A percentile compares a stretch with the other conserved stretches of the same genome.
phyloP scores from a whole-genome alignment of 1,140 invertebrate genomes.

The Drosophila fuyamai region DNA sequence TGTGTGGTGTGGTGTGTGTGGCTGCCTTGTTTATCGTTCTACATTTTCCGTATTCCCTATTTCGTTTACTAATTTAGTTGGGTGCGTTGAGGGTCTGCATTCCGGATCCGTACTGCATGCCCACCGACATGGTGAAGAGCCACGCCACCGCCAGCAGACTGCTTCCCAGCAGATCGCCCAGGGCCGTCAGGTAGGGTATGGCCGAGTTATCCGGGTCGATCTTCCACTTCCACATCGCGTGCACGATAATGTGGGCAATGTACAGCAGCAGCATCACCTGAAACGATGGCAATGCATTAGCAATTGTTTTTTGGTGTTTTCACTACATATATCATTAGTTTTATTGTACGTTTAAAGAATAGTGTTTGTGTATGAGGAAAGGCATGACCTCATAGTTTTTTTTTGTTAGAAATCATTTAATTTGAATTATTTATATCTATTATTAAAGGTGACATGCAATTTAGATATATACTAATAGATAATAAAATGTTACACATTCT shows the following conservation, averaged over 20 bases:
- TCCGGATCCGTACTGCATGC: constrained; percentile 86
- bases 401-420: too few relatives aligned
- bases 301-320: background rate
- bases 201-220: constrained; percentile 99
- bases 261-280: constrained; percentile 93
- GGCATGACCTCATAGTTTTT: background rate
- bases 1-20: constrained; percentile 21
- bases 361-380: background rate
- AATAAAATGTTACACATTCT: too few relatives aligned
- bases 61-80: constrained; percentile 47
- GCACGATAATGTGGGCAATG: constrained; percentile 94
- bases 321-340: background rate
- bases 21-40: constrained; percentile 20
- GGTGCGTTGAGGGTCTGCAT: constrained; percentile 74
- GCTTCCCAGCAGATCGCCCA: constrained; percentile 97
- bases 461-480: background rate
- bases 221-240: constrained; percentile 95
- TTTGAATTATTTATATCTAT: too few relatives aligned
- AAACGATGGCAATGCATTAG: constrained; percentile 12
- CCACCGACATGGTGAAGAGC: constrained; percentile 90
- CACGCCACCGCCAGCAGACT: constrained; percentile 94
- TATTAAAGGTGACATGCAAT: background rate
- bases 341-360: background rate
- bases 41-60: background rate
- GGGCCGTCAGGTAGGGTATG: constrained; percentile 97